Evolutionary conservation across 37 sponge, comb jelly and placozoan genomes (phyloP).

Genomic region (Beroe forskalii): DNA sequence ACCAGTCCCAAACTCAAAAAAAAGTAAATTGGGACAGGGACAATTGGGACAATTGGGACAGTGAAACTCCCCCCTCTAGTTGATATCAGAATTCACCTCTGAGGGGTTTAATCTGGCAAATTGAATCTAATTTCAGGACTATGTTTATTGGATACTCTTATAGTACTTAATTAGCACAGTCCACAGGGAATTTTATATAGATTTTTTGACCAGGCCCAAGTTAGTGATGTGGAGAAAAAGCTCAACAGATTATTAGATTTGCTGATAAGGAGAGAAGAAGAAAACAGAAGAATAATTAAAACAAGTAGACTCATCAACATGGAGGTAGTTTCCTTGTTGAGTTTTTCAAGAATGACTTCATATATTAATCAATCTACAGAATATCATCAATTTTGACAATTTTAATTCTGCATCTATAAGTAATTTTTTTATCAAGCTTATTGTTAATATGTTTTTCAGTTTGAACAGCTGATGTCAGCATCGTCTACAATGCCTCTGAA

Average conservation of each 20-base stretch:
- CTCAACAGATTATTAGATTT: not conserved
- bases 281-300: not conserved
- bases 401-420: too few species aligned
- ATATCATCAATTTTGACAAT: too few species aligned
- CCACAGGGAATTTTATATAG: not conserved
- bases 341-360: not conserved
- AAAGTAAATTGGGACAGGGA: too few species aligned
- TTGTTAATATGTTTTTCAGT: not conserved
- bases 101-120: too few species aligned
- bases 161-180: too few species aligned
- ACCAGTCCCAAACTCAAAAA: too few species aligned
- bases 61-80: too few species aligned
- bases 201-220: not conserved
- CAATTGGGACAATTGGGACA: too few species aligned
- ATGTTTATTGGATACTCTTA: too few species aligned
- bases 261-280: not conserved
- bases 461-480: not conserved
- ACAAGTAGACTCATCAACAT: conserved; percentile 7
- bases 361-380: not conserved
- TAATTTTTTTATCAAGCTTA: not conserved
- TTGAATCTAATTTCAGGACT: too few species aligned
- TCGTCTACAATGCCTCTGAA: not conserved
- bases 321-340: too few species aligned
- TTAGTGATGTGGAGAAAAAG: not conserved
- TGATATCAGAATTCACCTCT: too few species aligned